Base-by-base conservation (phyloP, 2,888 invertebrate species). In the Dryobotodes eremita region DNA sequence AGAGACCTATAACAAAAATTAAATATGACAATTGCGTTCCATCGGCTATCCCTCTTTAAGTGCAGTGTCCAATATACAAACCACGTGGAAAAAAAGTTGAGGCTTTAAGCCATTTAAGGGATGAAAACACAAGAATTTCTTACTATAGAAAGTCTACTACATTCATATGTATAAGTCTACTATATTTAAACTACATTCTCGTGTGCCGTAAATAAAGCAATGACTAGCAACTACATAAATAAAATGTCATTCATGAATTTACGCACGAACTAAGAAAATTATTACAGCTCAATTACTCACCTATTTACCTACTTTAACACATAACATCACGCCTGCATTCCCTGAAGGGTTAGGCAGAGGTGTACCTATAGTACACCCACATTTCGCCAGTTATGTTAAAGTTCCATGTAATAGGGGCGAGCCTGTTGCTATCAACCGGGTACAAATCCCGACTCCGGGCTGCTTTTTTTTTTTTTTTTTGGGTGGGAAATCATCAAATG, bases 181-280 rank as follows among this genome's bases (percentile, higher is more conserved):
- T 61, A 26, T 17, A 31, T 31, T 20, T 71, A 73, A 53, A 55
- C 23, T 26, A 55, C 11, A 13, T 75, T 20, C 53, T n/a, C 0
- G 8, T 13, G 66, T 31, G 53, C 20, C 50, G 0, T 53, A 36
- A 80, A 31, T 50, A 36, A 80, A 69, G 59, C 42, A 77, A 50
- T 77, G 26, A 73, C 36, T 20, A 26, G 55, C 36, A 72, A 62
- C 20, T 42, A 46, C 26, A 36, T 48, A 73, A 80, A 79, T 64
- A 48, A 64, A 57, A 57, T 53, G 68, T 53, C 36, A 72, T 57
- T 80, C 62, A 72, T 79, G 62, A 80, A 80, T 79, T 76, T 26
- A 26, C 79, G 20, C 36, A 81, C 7, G 62, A 11, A 20, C 31
- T 59, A 36, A 4, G 20, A 36, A n/a, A 57, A 26, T 53, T 8